Evolutionary conservation across 2,888 invertebrate species (phyloP).

Genomic region (Drosophila prolongata): DNA sequence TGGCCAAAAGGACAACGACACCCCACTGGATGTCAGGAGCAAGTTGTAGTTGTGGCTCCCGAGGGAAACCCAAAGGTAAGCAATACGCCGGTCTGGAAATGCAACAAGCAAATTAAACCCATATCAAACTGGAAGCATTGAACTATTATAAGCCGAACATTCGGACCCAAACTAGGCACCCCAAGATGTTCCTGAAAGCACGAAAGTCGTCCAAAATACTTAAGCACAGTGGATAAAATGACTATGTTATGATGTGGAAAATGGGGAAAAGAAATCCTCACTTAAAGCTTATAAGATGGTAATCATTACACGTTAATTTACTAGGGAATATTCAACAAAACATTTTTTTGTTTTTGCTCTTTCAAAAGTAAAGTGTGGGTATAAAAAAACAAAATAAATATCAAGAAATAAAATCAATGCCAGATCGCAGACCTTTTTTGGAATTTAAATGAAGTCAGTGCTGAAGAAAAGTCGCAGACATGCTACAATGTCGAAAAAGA

Average conservation of each 20-base stretch:
- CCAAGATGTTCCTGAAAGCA: conserved; percentile 14
- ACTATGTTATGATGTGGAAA: neutral
- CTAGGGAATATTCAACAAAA: too few species aligned
- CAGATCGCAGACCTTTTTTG: conserved; percentile 25
- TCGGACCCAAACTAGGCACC: neutral
- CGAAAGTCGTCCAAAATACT: conserved; percentile 4
- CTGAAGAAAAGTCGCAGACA: conserved; percentile 59
- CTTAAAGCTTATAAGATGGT: neutral
- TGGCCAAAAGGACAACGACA: conserved; percentile 23
- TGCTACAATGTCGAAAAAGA: conserved; percentile 44
- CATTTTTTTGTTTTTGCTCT: too few species aligned
- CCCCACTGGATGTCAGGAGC: conserved; percentile 27
- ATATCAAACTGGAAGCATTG: conserved; percentile 71
- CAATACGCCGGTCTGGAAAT: conserved; percentile 29
- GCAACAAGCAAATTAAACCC: conserved; percentile 61
- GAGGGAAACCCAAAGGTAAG: conserved; percentile 19
- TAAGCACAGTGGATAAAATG: conserved; percentile 19
- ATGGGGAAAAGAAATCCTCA: too few species aligned
- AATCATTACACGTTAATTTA: neutral
- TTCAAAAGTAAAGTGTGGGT: too few species aligned
- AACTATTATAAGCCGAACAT: conserved; percentile 58
- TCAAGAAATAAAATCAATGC: too few species aligned
- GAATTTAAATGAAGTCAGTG: conserved; percentile 51
- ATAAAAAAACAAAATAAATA: too few species aligned
- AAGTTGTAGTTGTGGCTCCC: conserved; percentile 20